Base-by-base conservation (phyloP, 2,888 invertebrate genomes). In the Polymixis flavicincta region DNA sequence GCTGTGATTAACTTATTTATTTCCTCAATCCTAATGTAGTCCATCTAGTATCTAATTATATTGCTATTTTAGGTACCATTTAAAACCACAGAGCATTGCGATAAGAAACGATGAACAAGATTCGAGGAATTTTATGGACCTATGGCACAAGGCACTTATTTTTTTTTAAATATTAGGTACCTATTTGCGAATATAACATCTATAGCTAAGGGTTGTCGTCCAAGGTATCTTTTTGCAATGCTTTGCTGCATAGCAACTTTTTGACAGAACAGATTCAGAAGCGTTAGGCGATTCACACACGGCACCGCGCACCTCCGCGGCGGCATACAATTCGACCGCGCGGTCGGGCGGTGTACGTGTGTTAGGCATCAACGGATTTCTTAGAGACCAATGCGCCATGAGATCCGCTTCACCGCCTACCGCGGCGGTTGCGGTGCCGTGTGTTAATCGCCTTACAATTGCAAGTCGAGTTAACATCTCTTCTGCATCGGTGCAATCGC, bases 1-100 rank as follows among this genome's bases (percentile, higher is more conserved):
- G n/a, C 52, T 71, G 42, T 13, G 17, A 42, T n/a, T 28, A 42
- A 70, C 25, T 70, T 64, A 19, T 28, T 45, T n/a, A 68, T 76
- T 77, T 67, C 54, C 45, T 57, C 25, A 75, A 19, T n/a, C 22
- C 45, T 48, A 25, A 54, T 59, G 9, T 17, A 48, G 48, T 42
- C 22, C 4, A 57, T 59, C 11, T 32, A n/a, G 32, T 28, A 55
- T 32, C 6, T n/a, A 57, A 32, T 32, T 17, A 32, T 3, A 52
- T 54, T 14, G 9, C 22, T 54, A 54, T 54, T 66, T 32, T 32
- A 17, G 22, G 22, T 32, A 59, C n/a, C n/a, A n/a, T 55, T 11
- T 66, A 57, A 17, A 7, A 32, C 32, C 22, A 55, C 28, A 54
- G 14, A 54, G 17, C 3, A 74, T n/a, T 52, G 11, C 42, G 28